Evolutionary conservation across 2,888 invertebrate species (phyloP).

Genomic region (Hofmannophila pseudospretella): DNA sequence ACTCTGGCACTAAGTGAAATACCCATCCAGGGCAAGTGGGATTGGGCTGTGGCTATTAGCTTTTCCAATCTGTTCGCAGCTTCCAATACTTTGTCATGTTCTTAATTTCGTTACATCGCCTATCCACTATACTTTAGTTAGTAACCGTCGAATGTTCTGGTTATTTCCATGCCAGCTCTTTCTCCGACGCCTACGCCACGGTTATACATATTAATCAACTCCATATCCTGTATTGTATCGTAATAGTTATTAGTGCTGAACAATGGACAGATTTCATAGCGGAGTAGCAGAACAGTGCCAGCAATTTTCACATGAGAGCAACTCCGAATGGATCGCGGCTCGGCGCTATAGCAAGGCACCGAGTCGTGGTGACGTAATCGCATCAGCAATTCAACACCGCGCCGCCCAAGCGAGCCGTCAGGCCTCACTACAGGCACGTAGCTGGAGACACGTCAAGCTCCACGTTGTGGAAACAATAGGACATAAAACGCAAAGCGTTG

Average conservation of each 20-base stretch:
- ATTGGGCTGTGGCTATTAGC: no score
- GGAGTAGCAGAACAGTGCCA: slow-evolving; percentile 61
- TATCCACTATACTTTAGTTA: no score
- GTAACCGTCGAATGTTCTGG: no score
- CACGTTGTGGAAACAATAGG: no score
- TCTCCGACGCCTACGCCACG: slow-evolving; percentile 13
- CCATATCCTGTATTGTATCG: slow-evolving; percentile 66
- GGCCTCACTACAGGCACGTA: slow-evolving; percentile 9
- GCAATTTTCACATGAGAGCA: slow-evolving; percentile 72
- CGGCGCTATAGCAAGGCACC: slow-evolving; percentile 77
- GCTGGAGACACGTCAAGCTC: no score
- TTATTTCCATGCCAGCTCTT: no score
- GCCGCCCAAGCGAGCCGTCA: slow-evolving; percentile 38
- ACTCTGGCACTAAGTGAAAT: no score
- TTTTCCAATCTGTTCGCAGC: no score
- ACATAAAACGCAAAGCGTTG: no score
- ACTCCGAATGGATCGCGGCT: slow-evolving; percentile 52
- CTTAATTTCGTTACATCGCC: no score
- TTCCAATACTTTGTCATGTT: no score
- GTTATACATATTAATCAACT: slow-evolving; percentile 41
- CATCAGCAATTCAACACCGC: slow-evolving; percentile 67
- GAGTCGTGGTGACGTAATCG: slow-evolving; percentile 83
- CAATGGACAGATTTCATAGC: slow-evolving; percentile 66
- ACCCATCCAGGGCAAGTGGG: no score
- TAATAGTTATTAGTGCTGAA: slow-evolving; percentile 73